Conservation (phyloP, 2,113 vertebrate genomes). For the Todiramphus saurophagus region DNA sequence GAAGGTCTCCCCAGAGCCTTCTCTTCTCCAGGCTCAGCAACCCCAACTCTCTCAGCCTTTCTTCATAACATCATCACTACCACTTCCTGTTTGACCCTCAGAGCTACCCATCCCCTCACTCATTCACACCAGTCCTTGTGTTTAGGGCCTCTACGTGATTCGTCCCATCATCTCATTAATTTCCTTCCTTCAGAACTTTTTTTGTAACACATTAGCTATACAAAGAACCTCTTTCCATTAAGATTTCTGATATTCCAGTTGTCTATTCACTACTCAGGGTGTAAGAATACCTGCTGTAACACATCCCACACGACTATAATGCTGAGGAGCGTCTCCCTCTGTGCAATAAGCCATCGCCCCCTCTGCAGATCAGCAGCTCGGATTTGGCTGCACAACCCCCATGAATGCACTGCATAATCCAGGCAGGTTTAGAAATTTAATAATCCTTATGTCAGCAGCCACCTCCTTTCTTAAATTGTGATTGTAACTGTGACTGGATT, state of each 20-base stretch:
- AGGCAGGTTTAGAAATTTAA: background rate
- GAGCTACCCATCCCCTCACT: background rate
- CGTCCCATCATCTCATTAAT: background rate
- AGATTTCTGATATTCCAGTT: background rate
- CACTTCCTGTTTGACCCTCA: background rate
- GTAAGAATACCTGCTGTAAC: background rate
- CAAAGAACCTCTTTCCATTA: background rate
- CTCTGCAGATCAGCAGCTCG: background rate
- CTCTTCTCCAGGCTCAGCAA: background rate
- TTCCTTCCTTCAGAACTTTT: background rate
- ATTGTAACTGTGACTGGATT: background rate
- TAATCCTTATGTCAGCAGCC: background rate
- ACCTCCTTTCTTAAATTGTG: background rate
- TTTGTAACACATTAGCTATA: background rate
- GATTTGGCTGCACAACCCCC: background rate
- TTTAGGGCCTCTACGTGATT: background rate
- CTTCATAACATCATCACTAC: background rate
- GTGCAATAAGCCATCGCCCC: background rate
- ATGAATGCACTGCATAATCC: rapidly evolving
- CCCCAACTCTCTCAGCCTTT: background rate
- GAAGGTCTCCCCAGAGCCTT: background rate
- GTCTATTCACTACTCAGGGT: background rate
- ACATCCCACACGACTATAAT: rapidly evolving
- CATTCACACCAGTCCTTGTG: background rate
- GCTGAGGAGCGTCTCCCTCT: background rate